Percentiles rank a stretch among this genome's conserved stretches.
Evolutionary conservation across 1,140 invertebrate genomes (phyloP).

Genomic region (Anoplolepis gracilipes): DNA sequence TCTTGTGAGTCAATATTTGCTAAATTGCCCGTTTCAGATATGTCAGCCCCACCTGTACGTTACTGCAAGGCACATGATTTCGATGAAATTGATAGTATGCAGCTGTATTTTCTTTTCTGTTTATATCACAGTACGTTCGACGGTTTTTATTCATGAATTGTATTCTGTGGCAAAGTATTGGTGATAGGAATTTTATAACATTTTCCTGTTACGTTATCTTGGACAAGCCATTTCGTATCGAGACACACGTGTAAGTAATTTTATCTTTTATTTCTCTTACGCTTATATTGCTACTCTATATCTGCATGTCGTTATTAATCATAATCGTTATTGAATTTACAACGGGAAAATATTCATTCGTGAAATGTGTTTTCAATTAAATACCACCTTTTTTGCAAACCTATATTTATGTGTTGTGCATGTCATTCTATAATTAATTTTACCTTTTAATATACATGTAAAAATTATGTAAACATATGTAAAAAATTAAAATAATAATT

Average conservation of each 20-base stretch:
- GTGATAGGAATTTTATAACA: slow-evolving; percentile 19
- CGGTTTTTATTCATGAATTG: slow-evolving; percentile 33
- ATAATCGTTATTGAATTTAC: slow-evolving; percentile 20
- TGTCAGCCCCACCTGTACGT: slow-evolving; percentile 8
- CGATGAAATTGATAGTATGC: slow-evolving; percentile 33
- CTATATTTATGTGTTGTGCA: neutral
- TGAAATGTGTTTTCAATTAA: neutral
- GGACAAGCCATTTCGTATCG: neutral
- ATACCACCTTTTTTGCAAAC: neutral
- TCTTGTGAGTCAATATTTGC: slow-evolving; percentile 35
- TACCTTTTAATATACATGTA: neutral
- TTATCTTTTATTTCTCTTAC: neutral
- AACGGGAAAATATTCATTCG: neutral
- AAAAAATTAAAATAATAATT: neutral
- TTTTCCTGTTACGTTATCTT: slow-evolving; percentile 12
- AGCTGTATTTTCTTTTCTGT: slow-evolving; percentile 17
- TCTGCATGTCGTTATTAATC: slow-evolving; percentile 12
- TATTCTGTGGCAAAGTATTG: neutral
- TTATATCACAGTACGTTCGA: neutral
- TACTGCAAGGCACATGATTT: slow-evolving; percentile 6
- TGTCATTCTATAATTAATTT: slow-evolving; percentile 11
- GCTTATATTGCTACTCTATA: neutral
- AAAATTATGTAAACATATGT: neutral
- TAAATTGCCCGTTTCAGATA: slow-evolving; percentile 39
- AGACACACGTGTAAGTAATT: slow-evolving; percentile 2